A percentile compares a stretch with the other conserved stretches of the same genome.
phyloP scores from a whole-genome alignment of 2,113 vertebrate genomes.

The Brachirus orientalis region DNA sequence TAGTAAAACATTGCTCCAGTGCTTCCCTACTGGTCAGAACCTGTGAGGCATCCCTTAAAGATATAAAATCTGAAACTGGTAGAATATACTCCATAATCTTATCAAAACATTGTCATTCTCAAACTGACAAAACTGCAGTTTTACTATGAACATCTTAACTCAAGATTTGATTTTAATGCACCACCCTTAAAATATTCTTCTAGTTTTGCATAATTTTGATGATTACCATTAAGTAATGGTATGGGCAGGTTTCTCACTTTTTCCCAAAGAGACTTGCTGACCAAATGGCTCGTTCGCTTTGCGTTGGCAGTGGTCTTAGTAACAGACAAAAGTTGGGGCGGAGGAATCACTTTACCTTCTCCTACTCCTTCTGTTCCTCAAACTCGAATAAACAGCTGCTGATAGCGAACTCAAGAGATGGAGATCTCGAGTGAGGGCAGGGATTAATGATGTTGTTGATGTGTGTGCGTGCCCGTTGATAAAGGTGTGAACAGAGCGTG shows the following conservation, averaged over 20 bases:
- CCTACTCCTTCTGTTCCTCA: constrained; percentile 34
- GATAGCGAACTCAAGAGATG: constrained; percentile 37
- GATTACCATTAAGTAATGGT: constrained; percentile 10
- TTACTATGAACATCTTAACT: too few species aligned
- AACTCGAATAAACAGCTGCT: constrained; percentile 51
- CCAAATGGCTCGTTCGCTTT: constrained; percentile 28
- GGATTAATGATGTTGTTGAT: constrained; percentile 58
- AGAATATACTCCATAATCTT: too few species aligned
- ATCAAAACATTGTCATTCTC: too few species aligned
- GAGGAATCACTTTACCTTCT: constrained; percentile 15
- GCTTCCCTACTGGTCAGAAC: background rate
- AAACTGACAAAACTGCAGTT: too few species aligned
- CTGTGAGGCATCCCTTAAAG: too few species aligned
- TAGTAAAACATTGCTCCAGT: background rate
- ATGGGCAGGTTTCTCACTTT: too few species aligned
- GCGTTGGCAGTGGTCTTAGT: constrained; percentile 38
- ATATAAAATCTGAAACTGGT: too few species aligned
- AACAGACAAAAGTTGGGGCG: constrained; percentile 25
- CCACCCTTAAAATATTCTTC: background rate
- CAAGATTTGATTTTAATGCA: background rate
- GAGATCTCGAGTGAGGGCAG: constrained; percentile 31
- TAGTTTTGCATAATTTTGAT: constrained; percentile 15
- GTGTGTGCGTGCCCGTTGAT: constrained; percentile 22
- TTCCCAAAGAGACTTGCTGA: constrained; percentile 4
- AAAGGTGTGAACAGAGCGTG: constrained; percentile 44